phyloP scores from a whole-genome alignment of 2,888 invertebrate genomes.

The Platynereis dumerilii region DNA sequence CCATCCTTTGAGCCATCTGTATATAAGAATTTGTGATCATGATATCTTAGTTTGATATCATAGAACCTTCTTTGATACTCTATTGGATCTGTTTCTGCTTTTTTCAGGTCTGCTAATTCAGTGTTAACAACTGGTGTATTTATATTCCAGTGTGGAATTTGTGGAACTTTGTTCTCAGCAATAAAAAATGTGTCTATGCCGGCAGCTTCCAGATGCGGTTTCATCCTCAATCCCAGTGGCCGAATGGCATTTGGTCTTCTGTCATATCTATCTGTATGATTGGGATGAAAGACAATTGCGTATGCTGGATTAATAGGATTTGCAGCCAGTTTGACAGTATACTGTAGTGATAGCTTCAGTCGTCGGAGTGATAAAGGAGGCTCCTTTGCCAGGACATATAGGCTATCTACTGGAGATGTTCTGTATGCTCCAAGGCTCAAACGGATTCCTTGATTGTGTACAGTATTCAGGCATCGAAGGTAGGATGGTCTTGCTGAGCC shows the following conservation, averaged over 20 bases:
- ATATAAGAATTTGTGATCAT: slow-evolving; percentile 6
- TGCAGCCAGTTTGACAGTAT: background rate
- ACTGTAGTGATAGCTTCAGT: background rate
- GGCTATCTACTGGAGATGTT: slow-evolving; percentile 29
- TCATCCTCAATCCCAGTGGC: background rate
- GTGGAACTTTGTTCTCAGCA: background rate
- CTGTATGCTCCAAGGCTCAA: slow-evolving; percentile 29
- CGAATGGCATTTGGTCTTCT: background rate
- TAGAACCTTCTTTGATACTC: slow-evolving; percentile 13
- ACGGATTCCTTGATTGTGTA: slow-evolving; percentile 34
- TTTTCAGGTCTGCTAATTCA: slow-evolving; percentile 13
- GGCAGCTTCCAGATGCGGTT: background rate
- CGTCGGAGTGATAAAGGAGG: slow-evolving; percentile 2
- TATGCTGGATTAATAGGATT: slow-evolving; percentile 2
- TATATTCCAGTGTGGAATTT: background rate
- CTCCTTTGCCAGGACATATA: slow-evolving; percentile 20
- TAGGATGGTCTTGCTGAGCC: slow-evolving; percentile 33
- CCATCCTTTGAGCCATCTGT: slow-evolving; percentile 30
- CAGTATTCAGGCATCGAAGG: slow-evolving; percentile 27
- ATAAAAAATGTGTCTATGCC: background rate
- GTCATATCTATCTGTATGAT: background rate
- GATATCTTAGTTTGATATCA: slow-evolving; percentile 5
- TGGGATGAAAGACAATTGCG: background rate
- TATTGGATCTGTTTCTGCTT: slow-evolving; percentile 6
- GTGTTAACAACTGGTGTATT: slow-evolving; percentile 7